Evolutionary conservation across 2,797 vertebrate genomes (phyloP).

Genomic region (Tragopan temminckii): DNA sequence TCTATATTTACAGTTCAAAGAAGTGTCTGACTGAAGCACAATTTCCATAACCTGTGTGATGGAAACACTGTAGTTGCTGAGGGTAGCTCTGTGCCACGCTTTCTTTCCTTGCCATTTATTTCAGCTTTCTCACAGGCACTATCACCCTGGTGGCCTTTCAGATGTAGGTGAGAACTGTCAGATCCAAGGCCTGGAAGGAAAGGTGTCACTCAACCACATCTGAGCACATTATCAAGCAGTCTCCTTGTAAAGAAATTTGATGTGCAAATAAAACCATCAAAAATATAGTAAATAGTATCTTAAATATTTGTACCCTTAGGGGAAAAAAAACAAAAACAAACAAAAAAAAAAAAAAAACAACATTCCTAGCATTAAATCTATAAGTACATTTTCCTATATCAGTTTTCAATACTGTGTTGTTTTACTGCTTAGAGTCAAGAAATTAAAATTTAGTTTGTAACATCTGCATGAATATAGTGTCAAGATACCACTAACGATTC

Average conservation of each 20-base stretch:
- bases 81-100: neutral
- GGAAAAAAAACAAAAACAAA: neutral
- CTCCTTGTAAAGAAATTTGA: neutral
- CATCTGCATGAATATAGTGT: neutral
- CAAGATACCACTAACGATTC: neutral
- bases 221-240: neutral
- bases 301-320: neutral
- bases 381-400: neutral
- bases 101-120: neutral
- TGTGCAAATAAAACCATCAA: neutral
- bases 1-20: neutral
- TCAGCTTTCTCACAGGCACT: neutral
- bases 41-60: fast-evolving
- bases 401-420: neutral
- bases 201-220: neutral
- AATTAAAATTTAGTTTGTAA: neutral
- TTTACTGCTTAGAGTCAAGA: neutral
- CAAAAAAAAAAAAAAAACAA: neutral
- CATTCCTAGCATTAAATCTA: neutral
- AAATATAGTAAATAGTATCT: neutral
- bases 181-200: neutral
- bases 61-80: neutral
- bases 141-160: neutral
- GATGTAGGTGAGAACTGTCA: neutral
- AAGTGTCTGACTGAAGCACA: neutral